phyloP scores from a whole-genome alignment of 2,113 vertebrate genomes.

The Lates calcarifer region DNA sequence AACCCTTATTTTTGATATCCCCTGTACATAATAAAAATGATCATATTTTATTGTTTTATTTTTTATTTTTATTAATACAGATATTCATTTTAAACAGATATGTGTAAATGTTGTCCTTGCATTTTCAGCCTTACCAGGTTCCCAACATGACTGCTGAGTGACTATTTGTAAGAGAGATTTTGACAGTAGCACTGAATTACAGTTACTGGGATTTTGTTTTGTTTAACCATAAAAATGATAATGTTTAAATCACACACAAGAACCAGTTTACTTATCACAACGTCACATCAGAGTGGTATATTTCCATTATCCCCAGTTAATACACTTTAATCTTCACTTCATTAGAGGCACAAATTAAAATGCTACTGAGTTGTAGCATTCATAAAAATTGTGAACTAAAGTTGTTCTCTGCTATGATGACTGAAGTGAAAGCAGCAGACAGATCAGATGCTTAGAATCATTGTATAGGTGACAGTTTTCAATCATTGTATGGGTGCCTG shows the following conservation, averaged over 20 bases:
- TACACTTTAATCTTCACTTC: background rate
- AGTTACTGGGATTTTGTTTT: background rate
- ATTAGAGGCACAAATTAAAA: background rate
- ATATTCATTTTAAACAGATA: background rate
- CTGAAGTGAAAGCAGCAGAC: slow-evolving; percentile 2
- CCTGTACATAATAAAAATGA: background rate
- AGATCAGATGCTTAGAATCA: slow-evolving; percentile 5
- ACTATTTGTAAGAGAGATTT: background rate
- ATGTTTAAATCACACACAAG: background rate
- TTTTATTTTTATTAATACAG: background rate
- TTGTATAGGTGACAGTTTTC: background rate
- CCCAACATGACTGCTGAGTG: background rate
- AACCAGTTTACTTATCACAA: background rate
- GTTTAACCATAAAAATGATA: background rate
- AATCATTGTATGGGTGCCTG: background rate
- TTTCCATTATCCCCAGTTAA: background rate
- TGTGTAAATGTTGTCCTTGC: background rate
- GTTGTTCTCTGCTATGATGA: background rate
- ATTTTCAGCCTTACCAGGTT: background rate
- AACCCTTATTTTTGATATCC: slow-evolving; percentile 11
- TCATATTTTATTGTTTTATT: background rate
- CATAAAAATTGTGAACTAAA: slow-evolving; percentile 10
- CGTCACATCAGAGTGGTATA: background rate
- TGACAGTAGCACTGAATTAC: background rate
- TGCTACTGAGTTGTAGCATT: background rate